Evolutionary conservation across 1,140 invertebrate species (phyloP).

Genomic region (Nixonia krombeini): DNA sequence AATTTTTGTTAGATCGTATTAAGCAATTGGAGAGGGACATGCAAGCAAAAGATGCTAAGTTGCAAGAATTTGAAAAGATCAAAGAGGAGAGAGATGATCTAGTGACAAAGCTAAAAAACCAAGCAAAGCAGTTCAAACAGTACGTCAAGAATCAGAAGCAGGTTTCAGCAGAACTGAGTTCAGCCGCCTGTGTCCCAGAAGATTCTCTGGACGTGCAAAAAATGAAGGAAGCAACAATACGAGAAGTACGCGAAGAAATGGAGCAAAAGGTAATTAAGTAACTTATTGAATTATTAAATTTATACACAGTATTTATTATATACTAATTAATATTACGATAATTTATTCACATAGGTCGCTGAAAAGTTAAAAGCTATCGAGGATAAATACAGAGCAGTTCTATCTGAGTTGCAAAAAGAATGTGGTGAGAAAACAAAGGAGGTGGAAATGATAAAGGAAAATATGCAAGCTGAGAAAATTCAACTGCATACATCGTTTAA

Average conservation of each 20-base stretch:
- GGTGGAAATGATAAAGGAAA: slow-evolving; percentile 49
- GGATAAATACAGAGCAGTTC: slow-evolving; percentile 53
- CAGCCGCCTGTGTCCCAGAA: slow-evolving; percentile 48
- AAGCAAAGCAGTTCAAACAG: slow-evolving; percentile 62
- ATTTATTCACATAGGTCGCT: no score
- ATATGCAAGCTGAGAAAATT: slow-evolving; percentile 53
- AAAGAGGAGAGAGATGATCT: slow-evolving; percentile 60
- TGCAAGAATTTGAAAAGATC: slow-evolving; percentile 60
- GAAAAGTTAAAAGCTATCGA: slow-evolving; percentile 60
- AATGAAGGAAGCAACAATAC: slow-evolving; percentile 56
- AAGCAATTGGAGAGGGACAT: slow-evolving; percentile 59
- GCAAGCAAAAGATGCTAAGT: slow-evolving; percentile 50
- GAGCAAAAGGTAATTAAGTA: slow-evolving; percentile 57
- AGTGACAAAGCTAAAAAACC: slow-evolving; percentile 59
- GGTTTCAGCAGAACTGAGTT: slow-evolving; percentile 60
- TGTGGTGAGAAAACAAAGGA: slow-evolving; percentile 57
- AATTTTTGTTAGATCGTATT: slow-evolving; percentile 44
- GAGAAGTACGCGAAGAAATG: slow-evolving; percentile 61
- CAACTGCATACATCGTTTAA: slow-evolving; percentile 56
- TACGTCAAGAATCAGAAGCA: slow-evolving; percentile 61
- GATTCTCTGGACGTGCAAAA: slow-evolving; percentile 60
- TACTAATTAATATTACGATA: no score
- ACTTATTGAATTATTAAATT: no score
- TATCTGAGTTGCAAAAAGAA: slow-evolving; percentile 52
- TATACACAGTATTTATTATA: no score